Conservation (phyloP, 2,797 vertebrate species). For the Spheniscus humboldti region DNA sequence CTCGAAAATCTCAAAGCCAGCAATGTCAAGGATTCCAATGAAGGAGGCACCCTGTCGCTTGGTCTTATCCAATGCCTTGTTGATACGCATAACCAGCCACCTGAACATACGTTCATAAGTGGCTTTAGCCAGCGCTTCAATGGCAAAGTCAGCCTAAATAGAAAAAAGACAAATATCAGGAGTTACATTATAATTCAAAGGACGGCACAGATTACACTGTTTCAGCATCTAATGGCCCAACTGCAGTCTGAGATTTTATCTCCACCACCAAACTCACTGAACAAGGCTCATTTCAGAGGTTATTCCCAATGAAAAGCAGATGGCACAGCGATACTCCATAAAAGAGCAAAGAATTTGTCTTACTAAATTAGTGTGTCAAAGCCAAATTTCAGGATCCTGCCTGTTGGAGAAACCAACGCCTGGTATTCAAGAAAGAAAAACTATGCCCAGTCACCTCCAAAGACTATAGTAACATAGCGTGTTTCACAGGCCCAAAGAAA, state of each 20-base stretch:
- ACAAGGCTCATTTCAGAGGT: background rate
- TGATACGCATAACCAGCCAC: slow-evolving; percentile 96
- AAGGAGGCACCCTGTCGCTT: slow-evolving; percentile 98
- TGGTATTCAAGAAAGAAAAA: background rate
- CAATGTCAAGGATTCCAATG: slow-evolving; percentile 97
- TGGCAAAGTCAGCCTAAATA: slow-evolving; percentile 92
- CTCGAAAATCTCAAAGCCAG: slow-evolving; percentile 98
- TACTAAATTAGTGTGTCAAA: background rate
- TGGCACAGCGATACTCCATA: background rate
- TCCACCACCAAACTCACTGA: background rate
- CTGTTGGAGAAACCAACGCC: background rate
- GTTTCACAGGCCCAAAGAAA: background rate
- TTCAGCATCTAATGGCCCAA: background rate
- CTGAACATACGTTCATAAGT: slow-evolving; percentile 97
- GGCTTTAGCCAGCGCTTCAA: slow-evolving; percentile 95
- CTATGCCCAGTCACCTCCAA: background rate
- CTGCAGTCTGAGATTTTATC: background rate
- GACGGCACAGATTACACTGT: background rate
- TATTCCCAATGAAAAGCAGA: background rate
- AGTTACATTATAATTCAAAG: background rate
- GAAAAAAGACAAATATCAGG: background rate
- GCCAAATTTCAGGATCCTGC: background rate
- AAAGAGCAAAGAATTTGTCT: background rate
- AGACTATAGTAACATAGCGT: background rate
- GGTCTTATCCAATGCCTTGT: slow-evolving; percentile 96